Evolutionary conservation across 2,888 invertebrate genomes (phyloP), one percentile per base, ranked within the genome.

Genomic region (Teleiodes luculella): DNA sequence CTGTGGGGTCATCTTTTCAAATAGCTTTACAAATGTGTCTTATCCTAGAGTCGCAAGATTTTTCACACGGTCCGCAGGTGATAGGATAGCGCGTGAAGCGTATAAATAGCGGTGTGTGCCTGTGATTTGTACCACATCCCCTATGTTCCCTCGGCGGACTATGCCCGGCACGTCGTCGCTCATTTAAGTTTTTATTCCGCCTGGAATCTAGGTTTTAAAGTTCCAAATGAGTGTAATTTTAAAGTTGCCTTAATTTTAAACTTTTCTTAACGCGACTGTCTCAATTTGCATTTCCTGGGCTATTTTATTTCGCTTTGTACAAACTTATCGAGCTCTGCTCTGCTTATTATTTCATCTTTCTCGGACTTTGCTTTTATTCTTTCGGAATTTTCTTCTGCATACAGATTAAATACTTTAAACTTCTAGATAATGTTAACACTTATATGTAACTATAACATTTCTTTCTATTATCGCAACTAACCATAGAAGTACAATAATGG

Each of bases 131-230:
- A n/a, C 43, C 46, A 11, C 16, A 16, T 1, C 3, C 28, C 45
- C 28, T 13, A 11, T 45, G 31, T n/a, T 47, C 39, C 48, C 64
- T 57, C 61, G 6, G 24, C 58, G 57, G 63, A 56, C 67, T 57
- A 73, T 71, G 70, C 72, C 59, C 62, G 60, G 67, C 77, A 76
- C 78, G 76, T 77, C 68, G 66, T 64, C 66, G 64, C 63, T 77
- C 75, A 74, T 74, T 74, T 70, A 75, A 76, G 75, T 76, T 78
- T 73, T 77, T 76, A 74, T 74, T 75, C 73, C 68, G 53, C 62
- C 61, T 66, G 67, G 71, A 72, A 63, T 70, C 71, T 68, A 63
- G 67, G 66, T 70, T 74, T 72, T 70, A 68, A 75, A 70, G 62
- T 72, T 74, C 63, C 66, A 76, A 76, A 78, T 71, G 70, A 68